Conservation (phyloP, 2,888 invertebrate species). For the Pristionchus exspectatus region DNA sequence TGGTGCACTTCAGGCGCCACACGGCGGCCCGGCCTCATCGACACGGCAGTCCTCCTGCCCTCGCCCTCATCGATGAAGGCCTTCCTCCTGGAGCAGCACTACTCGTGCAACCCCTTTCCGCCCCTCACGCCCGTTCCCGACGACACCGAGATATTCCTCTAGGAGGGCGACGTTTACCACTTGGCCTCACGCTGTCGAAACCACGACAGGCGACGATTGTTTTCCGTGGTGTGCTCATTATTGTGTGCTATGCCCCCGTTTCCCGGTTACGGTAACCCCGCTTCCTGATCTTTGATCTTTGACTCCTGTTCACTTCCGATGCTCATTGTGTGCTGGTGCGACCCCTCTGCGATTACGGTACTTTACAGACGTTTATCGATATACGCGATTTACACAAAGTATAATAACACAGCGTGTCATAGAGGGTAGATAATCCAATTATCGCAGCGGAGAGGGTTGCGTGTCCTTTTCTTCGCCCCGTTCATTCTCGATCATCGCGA, state of each 20-base stretch:
- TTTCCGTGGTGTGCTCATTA: neutral
- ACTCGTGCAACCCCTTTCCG: constrained; percentile 36
- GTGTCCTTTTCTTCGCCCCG: too few relatives aligned
- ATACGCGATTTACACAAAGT: constrained; percentile 5
- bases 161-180: neutral
- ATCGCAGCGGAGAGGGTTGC: too few relatives aligned
- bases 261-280: neutral
- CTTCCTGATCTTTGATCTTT: neutral
- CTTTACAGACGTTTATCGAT: constrained; percentile 22
- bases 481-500: too few relatives aligned
- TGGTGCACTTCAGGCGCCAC: neutral
- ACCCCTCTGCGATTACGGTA: neutral
- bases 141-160: constrained; percentile 40
- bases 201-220: neutral
- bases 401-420: too few relatives aligned
- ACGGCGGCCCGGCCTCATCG: neutral
- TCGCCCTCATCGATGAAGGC: neutral
- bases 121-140: constrained; percentile 11
- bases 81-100: constrained; percentile 28
- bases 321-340: constrained; percentile 17
- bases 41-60: neutral
- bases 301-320: constrained; percentile 33
- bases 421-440: too few relatives aligned
- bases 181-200: neutral
- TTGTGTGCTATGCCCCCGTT: neutral